These are phyloP conservation scores for Tolypeutes matacus DNA, from an alignment of 2,797 vertebrate species.

Conservation along the genomic window DNA sequence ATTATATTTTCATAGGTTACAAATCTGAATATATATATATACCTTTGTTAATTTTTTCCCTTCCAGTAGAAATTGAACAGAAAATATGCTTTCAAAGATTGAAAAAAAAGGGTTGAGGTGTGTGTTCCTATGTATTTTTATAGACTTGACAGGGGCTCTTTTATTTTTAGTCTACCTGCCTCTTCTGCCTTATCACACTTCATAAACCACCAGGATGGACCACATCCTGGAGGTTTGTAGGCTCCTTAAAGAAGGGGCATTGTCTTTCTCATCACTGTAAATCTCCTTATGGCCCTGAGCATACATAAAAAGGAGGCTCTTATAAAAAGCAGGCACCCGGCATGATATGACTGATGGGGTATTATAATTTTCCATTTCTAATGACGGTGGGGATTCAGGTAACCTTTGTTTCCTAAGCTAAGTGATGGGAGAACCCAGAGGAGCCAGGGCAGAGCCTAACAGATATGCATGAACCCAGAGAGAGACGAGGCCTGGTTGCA, in stretches of 20 bases:
- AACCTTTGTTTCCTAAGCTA: not conserved
- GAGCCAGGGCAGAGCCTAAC: not conserved
- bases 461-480: not conserved
- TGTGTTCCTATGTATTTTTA: not conserved
- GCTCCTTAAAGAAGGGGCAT: not conserved
- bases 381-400: not conserved
- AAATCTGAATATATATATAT: not conserved
- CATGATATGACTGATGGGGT: not conserved
- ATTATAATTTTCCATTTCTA: slow-evolving; percentile 3
- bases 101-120: not conserved
- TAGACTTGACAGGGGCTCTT: not conserved
- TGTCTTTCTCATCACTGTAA: not conserved
- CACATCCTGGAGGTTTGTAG: not conserved
- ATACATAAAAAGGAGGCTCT: not conserved
- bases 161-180: not conserved
- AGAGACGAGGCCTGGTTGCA: not conserved
- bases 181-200: not conserved
- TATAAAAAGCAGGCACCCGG: not conserved
- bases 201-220: not conserved
- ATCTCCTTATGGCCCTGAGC: not conserved
- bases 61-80: not conserved
- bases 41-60: not conserved
- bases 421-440: not conserved
- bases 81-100: not conserved
- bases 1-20: slow-evolving; percentile 5